Conservation (phyloP, 2,888 invertebrate genomes). For the Lycaena phlaeas region DNA sequence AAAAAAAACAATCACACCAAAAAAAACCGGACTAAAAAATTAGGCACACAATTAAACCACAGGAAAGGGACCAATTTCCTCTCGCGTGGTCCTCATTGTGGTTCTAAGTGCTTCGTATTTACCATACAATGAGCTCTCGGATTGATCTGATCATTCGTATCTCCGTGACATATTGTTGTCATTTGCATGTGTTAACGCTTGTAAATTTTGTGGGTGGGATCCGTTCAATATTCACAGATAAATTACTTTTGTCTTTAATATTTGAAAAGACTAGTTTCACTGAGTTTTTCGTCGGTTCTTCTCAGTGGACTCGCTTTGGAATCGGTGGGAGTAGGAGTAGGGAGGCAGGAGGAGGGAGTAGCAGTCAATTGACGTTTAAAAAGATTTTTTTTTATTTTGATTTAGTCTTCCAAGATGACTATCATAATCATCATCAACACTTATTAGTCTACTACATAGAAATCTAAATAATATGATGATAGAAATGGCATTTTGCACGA, state of each 20-base stretch:
- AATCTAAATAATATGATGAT: no score
- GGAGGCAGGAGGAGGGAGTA: no score
- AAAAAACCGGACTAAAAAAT: constrained; percentile 30
- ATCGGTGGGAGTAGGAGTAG: no score
- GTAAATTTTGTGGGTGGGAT: constrained; percentile 27
- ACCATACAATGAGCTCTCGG: constrained; percentile 31
- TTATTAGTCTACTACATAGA: no score
- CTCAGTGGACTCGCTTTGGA: no score
- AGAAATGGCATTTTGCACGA: no score
- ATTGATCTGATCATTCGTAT: constrained; percentile 29
- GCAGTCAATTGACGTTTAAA: no score
- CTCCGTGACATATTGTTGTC: constrained; percentile 22
- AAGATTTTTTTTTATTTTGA: no score
- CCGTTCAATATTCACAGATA: not conserved
- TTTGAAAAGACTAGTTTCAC: no score
- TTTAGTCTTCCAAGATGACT: no score
- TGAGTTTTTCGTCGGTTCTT: no score
- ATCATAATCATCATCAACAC: no score
- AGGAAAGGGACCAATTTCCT: constrained; percentile 29
- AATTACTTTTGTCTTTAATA: not conserved
- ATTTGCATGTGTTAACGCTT: constrained; percentile 28
- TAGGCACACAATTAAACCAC: constrained; percentile 22
- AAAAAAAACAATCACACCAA: not conserved
- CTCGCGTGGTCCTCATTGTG: constrained; percentile 23
- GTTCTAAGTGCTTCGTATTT: constrained; percentile 26